Conservation (phyloP, 1,140 invertebrate genomes). For the Pseudomyrmex concolor region DNA sequence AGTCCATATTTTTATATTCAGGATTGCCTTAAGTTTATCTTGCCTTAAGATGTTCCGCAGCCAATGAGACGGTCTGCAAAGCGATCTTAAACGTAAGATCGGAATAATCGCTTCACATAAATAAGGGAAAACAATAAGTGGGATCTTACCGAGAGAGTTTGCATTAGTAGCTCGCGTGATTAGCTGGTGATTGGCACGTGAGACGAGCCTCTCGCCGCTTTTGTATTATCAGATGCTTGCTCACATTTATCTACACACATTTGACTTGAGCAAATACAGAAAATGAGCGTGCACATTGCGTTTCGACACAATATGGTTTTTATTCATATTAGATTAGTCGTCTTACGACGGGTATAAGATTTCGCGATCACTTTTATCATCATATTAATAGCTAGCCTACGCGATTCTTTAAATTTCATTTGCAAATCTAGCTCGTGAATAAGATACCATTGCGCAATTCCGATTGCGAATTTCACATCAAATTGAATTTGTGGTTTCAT, state of each 20-base stretch:
- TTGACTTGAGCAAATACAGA: neutral
- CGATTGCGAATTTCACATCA: neutral
- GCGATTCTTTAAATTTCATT: neutral
- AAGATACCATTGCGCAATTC: neutral
- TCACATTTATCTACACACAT: constrained; percentile 37
- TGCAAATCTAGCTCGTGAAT: neutral
- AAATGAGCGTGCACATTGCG: neutral
- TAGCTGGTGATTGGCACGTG: constrained; percentile 73
- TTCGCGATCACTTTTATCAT: constrained; percentile 19
- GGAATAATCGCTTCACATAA: neutral
- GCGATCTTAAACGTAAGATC: too few relatives aligned
- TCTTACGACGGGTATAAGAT: neutral
- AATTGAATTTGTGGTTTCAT: neutral
- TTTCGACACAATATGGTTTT: neutral
- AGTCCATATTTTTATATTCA: too few relatives aligned
- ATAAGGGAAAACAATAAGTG: neutral
- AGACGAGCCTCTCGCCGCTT: constrained; percentile 65
- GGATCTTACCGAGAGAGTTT: constrained; percentile 2
- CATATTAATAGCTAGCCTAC: constrained; percentile 1
- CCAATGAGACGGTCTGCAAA: too few relatives aligned
- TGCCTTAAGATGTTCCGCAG: too few relatives aligned
- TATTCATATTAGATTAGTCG: constrained; percentile 32
- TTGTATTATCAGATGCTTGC: constrained; percentile 45
- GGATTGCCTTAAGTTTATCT: too few relatives aligned
- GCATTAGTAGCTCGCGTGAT: constrained; percentile 65